Conservation (phyloP, 2,113 vertebrate species). For the Campylomormyrus numenius region DNA sequence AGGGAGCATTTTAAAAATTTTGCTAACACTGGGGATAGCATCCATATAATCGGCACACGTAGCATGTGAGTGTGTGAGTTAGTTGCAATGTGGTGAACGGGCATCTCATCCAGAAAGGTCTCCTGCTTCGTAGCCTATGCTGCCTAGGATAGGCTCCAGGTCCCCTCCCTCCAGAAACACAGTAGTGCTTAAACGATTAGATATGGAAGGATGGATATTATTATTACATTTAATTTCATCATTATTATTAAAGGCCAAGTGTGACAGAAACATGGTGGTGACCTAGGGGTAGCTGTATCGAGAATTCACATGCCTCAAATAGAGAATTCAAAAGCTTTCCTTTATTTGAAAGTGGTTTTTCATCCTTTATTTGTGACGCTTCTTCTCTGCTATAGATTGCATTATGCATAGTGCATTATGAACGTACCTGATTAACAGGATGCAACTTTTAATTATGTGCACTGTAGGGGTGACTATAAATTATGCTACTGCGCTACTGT, state of each 20-base stretch:
- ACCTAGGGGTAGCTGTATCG: background rate
- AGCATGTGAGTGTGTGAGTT: background rate
- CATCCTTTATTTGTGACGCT: background rate
- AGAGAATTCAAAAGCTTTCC: background rate
- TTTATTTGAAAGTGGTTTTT: background rate
- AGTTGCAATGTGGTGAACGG: background rate
- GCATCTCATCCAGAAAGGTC: background rate
- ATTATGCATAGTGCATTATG: background rate
- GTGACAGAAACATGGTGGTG: background rate
- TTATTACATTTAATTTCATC: background rate
- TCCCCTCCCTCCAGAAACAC: background rate
- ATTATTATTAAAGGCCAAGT: background rate
- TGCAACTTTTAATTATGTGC: background rate
- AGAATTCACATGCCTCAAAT: background rate
- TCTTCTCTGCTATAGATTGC: background rate
- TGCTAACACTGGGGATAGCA: background rate
- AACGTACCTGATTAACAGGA: background rate
- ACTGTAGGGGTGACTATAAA: background rate
- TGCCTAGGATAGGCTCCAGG: background rate
- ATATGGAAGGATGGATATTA: background rate
- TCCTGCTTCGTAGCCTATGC: background rate
- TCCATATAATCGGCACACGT: background rate
- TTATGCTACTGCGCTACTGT: background rate
- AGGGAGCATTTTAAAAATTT: background rate
- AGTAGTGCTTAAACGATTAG: background rate